Conservation (phyloP, 2,113 vertebrate genomes). For the Onychostoma macrolepis region DNA sequence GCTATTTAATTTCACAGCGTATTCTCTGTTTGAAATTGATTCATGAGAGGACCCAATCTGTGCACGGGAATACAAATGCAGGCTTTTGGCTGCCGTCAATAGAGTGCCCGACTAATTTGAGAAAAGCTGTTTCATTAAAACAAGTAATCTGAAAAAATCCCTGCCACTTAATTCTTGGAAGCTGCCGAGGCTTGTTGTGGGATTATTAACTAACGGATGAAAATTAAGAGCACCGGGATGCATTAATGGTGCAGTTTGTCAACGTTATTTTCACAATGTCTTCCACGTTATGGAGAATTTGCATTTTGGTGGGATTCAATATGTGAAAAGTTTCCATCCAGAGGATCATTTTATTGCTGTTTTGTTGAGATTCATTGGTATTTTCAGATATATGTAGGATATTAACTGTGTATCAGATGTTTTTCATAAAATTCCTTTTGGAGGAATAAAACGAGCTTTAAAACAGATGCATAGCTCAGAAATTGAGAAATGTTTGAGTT, state of each 20-base stretch:
- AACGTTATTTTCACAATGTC: conserved; percentile 29
- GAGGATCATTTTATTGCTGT: background rate
- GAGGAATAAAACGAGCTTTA: background rate
- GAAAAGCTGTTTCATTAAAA: conserved; percentile 56
- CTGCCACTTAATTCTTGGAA: background rate
- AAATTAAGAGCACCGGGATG: conserved; percentile 22
- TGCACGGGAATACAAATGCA: conserved; percentile 57
- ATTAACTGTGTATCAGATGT: background rate
- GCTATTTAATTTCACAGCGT: conserved; percentile 61
- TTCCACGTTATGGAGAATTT: conserved; percentile 5
- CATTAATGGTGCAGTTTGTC: conserved; percentile 26
- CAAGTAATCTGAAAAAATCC: conserved; percentile 45
- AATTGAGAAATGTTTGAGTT: background rate
- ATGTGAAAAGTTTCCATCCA: background rate
- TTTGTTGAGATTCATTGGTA: background rate
- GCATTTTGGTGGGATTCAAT: background rate
- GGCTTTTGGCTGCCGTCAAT: conserved; percentile 50
- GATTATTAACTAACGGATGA: conserved; percentile 38
- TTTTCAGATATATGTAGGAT: background rate
- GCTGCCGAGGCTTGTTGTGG: conserved; percentile 40
- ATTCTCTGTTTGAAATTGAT: conserved; percentile 62
- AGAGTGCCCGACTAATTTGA: conserved; percentile 51
- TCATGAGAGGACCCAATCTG: conserved; percentile 52
- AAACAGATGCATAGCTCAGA: background rate
- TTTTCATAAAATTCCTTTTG: background rate